A percentile compares a stretch with the other conserved stretches of the same genome.
phyloP scores from a whole-genome alignment of 2,113 vertebrate species.

The Petroica traversi region DNA sequence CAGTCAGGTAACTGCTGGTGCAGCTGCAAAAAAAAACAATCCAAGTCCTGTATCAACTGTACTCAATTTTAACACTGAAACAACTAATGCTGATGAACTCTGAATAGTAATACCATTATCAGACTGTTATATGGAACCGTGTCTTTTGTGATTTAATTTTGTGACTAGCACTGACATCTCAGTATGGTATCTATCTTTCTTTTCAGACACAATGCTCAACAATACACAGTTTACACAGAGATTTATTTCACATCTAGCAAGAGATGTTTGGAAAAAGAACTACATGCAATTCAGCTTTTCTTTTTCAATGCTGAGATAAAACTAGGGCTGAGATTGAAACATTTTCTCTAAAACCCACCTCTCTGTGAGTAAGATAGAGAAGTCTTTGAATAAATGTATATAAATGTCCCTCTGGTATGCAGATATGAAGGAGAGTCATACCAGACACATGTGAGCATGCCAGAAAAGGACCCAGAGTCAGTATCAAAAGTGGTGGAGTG shows the following conservation, averaged over 20 bases:
- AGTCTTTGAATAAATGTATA: neutral
- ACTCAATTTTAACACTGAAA: neutral
- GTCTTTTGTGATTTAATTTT: neutral
- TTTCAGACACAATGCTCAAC: neutral
- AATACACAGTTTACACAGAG: neutral
- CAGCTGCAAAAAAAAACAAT: neutral
- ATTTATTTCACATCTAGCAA: neutral
- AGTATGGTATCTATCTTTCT: neutral
- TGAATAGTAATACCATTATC: neutral
- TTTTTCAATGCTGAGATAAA: neutral
- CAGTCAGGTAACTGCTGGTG: neutral
- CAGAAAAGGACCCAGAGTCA: neutral
- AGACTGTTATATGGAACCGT: neutral
- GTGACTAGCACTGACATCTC: neutral
- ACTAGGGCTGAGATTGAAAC: neutral
- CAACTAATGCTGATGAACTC: neutral
- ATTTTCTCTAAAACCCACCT: neutral
- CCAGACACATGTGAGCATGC: rapidly evolving
- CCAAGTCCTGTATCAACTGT: neutral
- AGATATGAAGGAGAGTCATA: neutral
- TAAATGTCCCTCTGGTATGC: neutral
- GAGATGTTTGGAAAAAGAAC: neutral
- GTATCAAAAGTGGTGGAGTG: neutral
- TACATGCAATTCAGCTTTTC: neutral
- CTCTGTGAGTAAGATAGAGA: neutral